Conservation (phyloP, 2,888 invertebrate genomes). For the Agrilus mali region DNA sequence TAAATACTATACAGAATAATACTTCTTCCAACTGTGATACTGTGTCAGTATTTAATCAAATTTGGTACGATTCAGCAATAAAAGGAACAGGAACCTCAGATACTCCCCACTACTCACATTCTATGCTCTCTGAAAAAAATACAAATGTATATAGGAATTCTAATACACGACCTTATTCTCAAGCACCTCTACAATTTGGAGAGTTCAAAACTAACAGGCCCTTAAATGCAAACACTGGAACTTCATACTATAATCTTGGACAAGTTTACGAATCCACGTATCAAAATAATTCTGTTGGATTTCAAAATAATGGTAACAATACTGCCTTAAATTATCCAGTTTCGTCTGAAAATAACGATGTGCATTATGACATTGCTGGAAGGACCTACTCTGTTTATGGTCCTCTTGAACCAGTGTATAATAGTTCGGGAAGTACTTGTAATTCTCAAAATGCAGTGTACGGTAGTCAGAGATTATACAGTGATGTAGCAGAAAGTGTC, state of each 20-base stretch:
- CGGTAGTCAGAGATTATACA: conserved; percentile 19
- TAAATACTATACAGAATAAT: not conserved
- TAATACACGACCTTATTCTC: not conserved
- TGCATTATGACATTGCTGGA: too few species aligned
- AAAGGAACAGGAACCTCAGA: conserved; percentile 11
- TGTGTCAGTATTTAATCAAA: conserved; percentile 34
- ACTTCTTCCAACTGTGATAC: conserved; percentile 23
- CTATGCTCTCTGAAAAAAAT: too few species aligned
- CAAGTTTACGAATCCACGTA: conserved; percentile 3
- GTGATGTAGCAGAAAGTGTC: conserved; percentile 22
- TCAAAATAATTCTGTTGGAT: conserved; percentile 1
- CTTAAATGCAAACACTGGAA: not conserved
- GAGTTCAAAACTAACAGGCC: conserved; percentile 24
- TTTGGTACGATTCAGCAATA: conserved; percentile 36
- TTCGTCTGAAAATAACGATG: too few species aligned
- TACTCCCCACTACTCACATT: too few species aligned
- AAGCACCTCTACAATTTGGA: conserved; percentile 21
- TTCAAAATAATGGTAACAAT: conserved; percentile 1
- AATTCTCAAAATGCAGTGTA: conserved; percentile 9
- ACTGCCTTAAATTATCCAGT: too few species aligned
- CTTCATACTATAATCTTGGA: conserved; percentile 1
- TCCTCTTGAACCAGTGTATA: too few species aligned
- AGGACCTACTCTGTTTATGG: too few species aligned
- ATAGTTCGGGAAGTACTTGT: conserved; percentile 1
- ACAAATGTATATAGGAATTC: too few species aligned